Evolutionary conservation across 2,888 invertebrate species (phyloP).

Genomic region (Rotaria macrura): DNA sequence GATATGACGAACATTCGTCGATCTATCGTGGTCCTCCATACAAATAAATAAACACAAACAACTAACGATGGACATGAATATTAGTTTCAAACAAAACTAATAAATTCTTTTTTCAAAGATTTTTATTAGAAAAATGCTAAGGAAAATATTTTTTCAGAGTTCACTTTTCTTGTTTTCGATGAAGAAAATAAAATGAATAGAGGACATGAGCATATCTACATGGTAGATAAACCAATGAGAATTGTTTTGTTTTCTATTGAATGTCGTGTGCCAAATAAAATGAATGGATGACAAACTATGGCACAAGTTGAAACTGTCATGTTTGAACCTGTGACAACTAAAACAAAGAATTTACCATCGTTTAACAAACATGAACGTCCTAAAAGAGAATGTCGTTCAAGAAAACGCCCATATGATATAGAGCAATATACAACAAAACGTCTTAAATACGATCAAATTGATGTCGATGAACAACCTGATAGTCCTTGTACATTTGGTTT

Average conservation of each 20-base stretch:
- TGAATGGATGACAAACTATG: neutral
- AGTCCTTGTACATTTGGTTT: neutral
- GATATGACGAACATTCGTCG: neutral
- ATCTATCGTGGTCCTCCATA: neutral
- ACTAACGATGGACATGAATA: neutral
- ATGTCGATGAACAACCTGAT: neutral
- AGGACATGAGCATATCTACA: neutral
- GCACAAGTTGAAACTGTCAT: neutral
- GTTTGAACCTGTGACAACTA: neutral
- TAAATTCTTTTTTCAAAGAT: no score
- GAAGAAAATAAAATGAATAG: neutral
- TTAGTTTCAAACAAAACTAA: no score
- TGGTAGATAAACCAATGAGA: neutral
- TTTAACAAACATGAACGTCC: neutral
- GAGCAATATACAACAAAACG: neutral
- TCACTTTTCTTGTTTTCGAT: neutral
- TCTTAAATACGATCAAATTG: neutral
- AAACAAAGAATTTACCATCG: neutral
- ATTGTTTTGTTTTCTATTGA: neutral
- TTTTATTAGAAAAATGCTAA: no score
- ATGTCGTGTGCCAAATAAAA: neutral
- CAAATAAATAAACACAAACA: neutral
- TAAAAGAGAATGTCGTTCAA: neutral
- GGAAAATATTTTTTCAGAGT: no score
- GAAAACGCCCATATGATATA: neutral